Percentiles rank a stretch among this genome's conserved stretches.
These are phyloP conservation scores for Mus musculus DNA, from an alignment of 2,113 vertebrate genomes.

Conservation along the genomic window DNA sequence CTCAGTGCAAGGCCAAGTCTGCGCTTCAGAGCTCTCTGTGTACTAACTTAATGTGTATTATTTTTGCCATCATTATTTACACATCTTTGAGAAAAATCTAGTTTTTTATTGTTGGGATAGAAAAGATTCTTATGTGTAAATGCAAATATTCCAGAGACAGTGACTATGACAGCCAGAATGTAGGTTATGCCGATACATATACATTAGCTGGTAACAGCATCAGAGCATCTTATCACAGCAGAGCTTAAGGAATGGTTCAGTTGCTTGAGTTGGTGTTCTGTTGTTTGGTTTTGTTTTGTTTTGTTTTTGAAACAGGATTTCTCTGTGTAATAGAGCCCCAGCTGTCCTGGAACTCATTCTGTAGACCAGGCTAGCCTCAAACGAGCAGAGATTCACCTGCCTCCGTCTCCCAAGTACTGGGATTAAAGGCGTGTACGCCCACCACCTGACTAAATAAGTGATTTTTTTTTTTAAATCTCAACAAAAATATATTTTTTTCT, in stretches of 20 bases:
- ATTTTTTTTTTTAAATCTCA: slow-evolving; percentile 75
- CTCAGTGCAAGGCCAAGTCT: slow-evolving; percentile 56
- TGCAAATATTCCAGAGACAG: slow-evolving; percentile 81
- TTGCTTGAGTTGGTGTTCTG: no score
- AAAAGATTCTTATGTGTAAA: slow-evolving; percentile 81
- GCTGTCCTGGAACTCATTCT: not conserved
- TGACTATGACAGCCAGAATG: slow-evolving; percentile 77
- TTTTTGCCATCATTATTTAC: slow-evolving; percentile 73
- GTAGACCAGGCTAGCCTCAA: not conserved
- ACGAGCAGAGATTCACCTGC: not conserved
- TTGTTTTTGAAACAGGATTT: not conserved
- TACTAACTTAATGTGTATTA: slow-evolving; percentile 51
- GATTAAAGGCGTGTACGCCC: not conserved
- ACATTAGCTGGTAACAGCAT: slow-evolving; percentile 81
- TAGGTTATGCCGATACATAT: slow-evolving; percentile 79
- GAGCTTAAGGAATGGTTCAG: slow-evolving; percentile 63
- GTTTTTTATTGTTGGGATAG: slow-evolving; percentile 73
- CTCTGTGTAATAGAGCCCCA: not conserved
- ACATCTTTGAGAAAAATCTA: slow-evolving; percentile 71
- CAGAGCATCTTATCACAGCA: slow-evolving; percentile 77
- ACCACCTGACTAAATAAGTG: slow-evolving; percentile 67
- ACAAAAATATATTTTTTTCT: slow-evolving; percentile 78
- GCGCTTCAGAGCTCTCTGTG: slow-evolving; percentile 55
- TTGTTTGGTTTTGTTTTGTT: not conserved
- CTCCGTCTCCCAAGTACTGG: not conserved